Conservation (phyloP, 1,140 invertebrate genomes). For the Colletes gigas region DNA sequence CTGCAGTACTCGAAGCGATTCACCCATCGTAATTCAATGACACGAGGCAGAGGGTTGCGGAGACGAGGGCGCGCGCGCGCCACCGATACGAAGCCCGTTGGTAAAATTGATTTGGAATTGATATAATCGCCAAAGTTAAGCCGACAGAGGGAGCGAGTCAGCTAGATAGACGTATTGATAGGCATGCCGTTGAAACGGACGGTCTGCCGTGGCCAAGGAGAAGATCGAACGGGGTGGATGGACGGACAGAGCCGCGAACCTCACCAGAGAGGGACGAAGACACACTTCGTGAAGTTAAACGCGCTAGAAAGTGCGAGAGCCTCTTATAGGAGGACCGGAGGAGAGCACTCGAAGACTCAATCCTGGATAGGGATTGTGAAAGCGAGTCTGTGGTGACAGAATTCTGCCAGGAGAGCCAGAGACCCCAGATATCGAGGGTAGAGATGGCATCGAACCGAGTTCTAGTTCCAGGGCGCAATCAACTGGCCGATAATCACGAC, state of each 20-base stretch:
- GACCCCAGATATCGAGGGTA: background rate
- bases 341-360: conserved; percentile 46
- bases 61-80: conserved; percentile 1
- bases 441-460: background rate
- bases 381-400: background rate
- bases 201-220: background rate
- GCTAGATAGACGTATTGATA: background rate
- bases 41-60: conserved; percentile 40
- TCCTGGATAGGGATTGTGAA: conserved; percentile 34
- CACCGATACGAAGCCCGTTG: conserved; percentile 59
- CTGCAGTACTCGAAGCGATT: conserved; percentile 66
- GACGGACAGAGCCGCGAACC: background rate
- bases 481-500: background rate
- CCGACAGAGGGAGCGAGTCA: conserved; percentile 7
- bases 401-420: background rate
- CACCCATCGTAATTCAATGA: conserved; percentile 69
- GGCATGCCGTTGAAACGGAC: background rate
- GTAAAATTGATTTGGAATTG: conserved; percentile 73
- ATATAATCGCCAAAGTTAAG: conserved; percentile 68
- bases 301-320: conserved; percentile 34
- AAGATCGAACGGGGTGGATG: background rate
- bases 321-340: conserved; percentile 5
- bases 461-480: conserved; percentile 16
- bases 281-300: conserved; percentile 25
- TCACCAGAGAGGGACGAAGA: conserved; percentile 1